Evolutionary conservation across 1,140 invertebrate species (phyloP).

Genomic region (Zaprionus taronus): DNA sequence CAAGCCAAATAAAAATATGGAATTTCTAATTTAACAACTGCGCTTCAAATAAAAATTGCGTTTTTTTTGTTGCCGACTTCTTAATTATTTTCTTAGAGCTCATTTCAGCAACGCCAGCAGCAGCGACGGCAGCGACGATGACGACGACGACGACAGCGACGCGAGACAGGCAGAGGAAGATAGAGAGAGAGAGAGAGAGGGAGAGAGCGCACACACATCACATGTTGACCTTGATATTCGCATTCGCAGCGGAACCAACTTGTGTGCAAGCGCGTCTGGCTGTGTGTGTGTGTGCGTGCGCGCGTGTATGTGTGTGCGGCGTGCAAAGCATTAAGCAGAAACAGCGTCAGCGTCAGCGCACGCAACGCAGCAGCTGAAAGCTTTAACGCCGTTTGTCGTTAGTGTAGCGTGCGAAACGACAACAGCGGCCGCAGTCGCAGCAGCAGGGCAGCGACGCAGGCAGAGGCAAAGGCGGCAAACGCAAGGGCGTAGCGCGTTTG

Average conservation of each 20-base stretch:
- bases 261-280: conserved; percentile 40
- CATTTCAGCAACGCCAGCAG: conserved; percentile 41
- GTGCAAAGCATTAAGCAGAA: conserved; percentile 69
- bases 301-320: conserved; percentile 21
- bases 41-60: conserved; percentile 74
- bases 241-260: conserved; percentile 82
- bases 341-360: conserved; percentile 56
- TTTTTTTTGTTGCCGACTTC: conserved; percentile 47
- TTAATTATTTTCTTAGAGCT: conserved; percentile 79
- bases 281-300: not conserved
- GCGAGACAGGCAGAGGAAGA: not conserved
- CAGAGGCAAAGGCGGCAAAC: not conserved
- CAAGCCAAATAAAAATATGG: conserved; percentile 57
- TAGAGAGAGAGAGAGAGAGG: conserved; percentile 15
- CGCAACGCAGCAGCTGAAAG: conserved; percentile 65
- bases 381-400: conserved; percentile 48
- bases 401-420: conserved; percentile 53
- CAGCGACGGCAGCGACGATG: conserved; percentile 12
- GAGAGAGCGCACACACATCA: conserved; percentile 65
- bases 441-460: not conserved
- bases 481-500: conserved; percentile 52
- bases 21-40: conserved; percentile 78
- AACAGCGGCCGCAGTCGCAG: conserved; percentile 10
- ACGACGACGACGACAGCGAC: conserved; percentile 2
- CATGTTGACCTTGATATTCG: conserved; percentile 83